A percentile compares a stretch with the other conserved stretches of the same genome.
Evolutionary conservation across 2,113 vertebrate genomes (phyloP).

Genomic region (Lepus americanus): DNA sequence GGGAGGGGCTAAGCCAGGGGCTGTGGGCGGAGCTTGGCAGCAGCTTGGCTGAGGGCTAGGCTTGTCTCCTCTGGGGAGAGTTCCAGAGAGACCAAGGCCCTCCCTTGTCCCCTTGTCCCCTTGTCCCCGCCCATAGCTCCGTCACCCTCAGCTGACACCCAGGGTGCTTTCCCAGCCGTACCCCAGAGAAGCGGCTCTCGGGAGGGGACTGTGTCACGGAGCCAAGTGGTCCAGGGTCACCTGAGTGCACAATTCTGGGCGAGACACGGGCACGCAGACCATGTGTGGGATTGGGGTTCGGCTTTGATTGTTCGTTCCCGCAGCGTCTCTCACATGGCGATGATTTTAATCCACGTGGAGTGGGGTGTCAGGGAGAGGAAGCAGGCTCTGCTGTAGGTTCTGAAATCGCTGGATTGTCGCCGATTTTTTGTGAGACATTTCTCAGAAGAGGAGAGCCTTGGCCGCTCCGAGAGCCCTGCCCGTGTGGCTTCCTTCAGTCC

Average conservation of each 20-base stretch:
- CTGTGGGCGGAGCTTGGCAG: neutral
- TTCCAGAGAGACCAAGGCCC: too few relatives aligned
- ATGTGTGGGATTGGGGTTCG: accelerated
- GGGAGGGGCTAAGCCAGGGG: neutral
- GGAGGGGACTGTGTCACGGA: too few relatives aligned
- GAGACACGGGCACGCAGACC: too few relatives aligned
- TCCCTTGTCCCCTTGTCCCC: too few relatives aligned
- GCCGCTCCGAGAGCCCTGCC: accelerated
- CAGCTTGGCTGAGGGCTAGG: neutral
- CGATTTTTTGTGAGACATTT: neutral
- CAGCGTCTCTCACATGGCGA: neutral
- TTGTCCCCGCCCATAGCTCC: too few relatives aligned
- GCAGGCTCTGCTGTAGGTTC: neutral
- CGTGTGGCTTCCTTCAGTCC: neutral
- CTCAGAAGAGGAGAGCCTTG: neutral
- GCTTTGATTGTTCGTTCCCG: neutral
- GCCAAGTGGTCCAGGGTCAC: too few relatives aligned
- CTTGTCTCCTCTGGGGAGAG: too few relatives aligned
- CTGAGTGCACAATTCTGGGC: neutral
- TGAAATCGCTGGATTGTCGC: neutral
- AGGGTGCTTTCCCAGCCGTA: too few relatives aligned
- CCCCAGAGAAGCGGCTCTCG: too few relatives aligned
- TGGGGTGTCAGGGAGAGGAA: accelerated
- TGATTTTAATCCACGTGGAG: neutral
- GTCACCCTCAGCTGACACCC: too few relatives aligned